phyloP scores from a whole-genome alignment of 2,888 invertebrate genomes.

The Ectemnius continuus region DNA sequence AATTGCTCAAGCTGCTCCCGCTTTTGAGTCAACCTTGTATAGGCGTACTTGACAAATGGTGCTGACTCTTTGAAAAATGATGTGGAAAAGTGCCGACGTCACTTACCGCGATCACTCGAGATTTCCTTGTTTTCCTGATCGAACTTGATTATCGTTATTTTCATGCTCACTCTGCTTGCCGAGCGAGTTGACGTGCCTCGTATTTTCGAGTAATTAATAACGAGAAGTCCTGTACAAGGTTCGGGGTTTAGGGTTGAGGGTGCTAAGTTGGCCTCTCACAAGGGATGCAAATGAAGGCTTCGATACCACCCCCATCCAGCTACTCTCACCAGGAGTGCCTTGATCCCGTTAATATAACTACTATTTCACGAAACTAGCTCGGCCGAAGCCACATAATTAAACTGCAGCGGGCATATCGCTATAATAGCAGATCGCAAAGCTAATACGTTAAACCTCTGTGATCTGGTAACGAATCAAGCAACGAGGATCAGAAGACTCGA shows the following conservation, averaged over 20 bases:
- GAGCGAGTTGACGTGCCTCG: constrained; percentile 42
- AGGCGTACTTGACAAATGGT: constrained; percentile 8
- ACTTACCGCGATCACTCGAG: constrained; percentile 35
- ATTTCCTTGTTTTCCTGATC: constrained; percentile 32
- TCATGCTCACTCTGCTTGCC: constrained; percentile 18
- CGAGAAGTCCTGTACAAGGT: constrained; percentile 57
- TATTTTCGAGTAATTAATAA: constrained; percentile 65
- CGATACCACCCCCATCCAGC: constrained; percentile 21
- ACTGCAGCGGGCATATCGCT: no score
- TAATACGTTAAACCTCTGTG: no score
- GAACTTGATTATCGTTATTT: constrained; percentile 50
- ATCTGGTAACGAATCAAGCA: no score
- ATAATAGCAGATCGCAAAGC: no score
- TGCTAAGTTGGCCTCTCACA: not conserved
- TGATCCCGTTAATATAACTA: constrained; percentile 32
- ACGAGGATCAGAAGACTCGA: no score
- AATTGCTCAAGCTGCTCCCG: no score
- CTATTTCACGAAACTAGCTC: constrained; percentile 8
- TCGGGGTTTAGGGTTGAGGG: constrained; percentile 18
- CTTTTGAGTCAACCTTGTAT: not conserved
- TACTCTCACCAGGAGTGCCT: constrained; percentile 20
- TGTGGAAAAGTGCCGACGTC: constrained; percentile 20
- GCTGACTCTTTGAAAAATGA: constrained; percentile 34
- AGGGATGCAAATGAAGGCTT: constrained; percentile 47
- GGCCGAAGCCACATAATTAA: not conserved